phyloP scores from a whole-genome alignment of 2,888 invertebrate species.

The Atethmia centrago region DNA sequence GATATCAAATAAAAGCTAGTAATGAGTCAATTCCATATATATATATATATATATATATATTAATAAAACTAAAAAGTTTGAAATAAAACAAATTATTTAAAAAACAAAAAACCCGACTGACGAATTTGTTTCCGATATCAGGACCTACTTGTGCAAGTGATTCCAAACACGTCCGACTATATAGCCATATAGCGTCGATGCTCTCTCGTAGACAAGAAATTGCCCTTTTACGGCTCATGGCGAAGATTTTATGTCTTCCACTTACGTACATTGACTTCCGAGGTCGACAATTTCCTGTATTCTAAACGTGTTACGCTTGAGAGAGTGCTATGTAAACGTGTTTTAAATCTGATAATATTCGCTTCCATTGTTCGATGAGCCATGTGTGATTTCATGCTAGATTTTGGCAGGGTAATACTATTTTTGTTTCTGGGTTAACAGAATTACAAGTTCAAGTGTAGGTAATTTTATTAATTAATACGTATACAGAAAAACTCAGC shows the following conservation, averaged over 20 bases:
- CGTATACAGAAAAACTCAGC: background rate
- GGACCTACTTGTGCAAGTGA: constrained; percentile 67
- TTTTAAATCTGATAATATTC: constrained; percentile 51
- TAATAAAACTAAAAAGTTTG: too few species aligned
- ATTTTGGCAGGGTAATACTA: background rate
- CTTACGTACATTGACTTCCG: constrained; percentile 85
- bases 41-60: too few species aligned
- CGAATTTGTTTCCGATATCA: constrained; percentile 62
- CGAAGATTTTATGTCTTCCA: constrained; percentile 84
- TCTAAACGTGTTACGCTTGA: constrained; percentile 74
- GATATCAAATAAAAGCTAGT: too few species aligned
- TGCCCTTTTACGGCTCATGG: constrained; percentile 84
- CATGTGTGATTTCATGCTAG: background rate
- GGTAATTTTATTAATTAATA: background rate
- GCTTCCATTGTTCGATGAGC: constrained; percentile 13
- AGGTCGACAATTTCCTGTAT: constrained; percentile 79
- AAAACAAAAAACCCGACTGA: too few species aligned
- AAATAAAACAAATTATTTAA: too few species aligned
- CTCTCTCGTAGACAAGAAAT: constrained; percentile 84
- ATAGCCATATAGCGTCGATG: constrained; percentile 77
- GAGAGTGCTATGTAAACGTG: constrained; percentile 65
- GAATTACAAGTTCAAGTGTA: background rate
- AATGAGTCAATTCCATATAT: too few species aligned
- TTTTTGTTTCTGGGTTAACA: background rate
- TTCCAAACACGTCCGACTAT: constrained; percentile 80